phyloP scores from a whole-genome alignment of 2,797 vertebrate species.

The Enteromius anoplus region DNA sequence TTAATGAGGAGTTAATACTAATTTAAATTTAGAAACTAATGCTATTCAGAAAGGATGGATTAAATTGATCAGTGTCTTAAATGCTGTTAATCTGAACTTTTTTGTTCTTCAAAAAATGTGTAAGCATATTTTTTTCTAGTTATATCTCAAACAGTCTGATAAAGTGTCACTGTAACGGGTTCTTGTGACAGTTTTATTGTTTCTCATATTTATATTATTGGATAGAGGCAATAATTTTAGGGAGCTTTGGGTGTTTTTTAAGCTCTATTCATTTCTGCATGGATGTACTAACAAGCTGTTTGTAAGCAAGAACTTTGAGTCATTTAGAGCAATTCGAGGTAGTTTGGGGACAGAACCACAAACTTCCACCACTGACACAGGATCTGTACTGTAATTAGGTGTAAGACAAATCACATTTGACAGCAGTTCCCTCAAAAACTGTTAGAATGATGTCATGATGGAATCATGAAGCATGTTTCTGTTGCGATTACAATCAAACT shows the following conservation, averaged over 20 bases:
- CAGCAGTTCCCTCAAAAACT: conserved; percentile 40
- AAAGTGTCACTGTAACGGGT: background rate
- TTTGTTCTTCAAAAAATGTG: background rate
- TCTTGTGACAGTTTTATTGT: background rate
- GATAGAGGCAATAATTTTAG: background rate
- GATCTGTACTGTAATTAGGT: conserved; percentile 44
- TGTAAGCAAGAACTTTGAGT: conserved; percentile 15
- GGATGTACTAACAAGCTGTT: background rate
- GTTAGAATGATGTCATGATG: conserved; percentile 47
- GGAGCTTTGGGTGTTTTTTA: conserved; percentile 1
- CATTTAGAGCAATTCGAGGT: conserved; percentile 29
- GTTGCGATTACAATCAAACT: conserved; percentile 23
- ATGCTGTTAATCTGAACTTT: background rate
- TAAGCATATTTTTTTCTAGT: background rate
- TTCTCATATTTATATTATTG: background rate
- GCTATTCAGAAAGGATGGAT: background rate
- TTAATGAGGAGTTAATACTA: background rate
- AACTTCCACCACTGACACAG: conserved; percentile 24
- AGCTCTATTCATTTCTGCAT: background rate
- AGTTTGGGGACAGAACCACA: conserved; percentile 47
- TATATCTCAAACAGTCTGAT: background rate
- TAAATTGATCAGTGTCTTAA: background rate
- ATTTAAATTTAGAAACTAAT: background rate
- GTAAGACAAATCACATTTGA: conserved; percentile 32
- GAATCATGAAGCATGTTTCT: conserved; percentile 31